Evolutionary conservation across 2,888 invertebrate genomes (phyloP).

Genomic region (Apotomis betuletana): DNA sequence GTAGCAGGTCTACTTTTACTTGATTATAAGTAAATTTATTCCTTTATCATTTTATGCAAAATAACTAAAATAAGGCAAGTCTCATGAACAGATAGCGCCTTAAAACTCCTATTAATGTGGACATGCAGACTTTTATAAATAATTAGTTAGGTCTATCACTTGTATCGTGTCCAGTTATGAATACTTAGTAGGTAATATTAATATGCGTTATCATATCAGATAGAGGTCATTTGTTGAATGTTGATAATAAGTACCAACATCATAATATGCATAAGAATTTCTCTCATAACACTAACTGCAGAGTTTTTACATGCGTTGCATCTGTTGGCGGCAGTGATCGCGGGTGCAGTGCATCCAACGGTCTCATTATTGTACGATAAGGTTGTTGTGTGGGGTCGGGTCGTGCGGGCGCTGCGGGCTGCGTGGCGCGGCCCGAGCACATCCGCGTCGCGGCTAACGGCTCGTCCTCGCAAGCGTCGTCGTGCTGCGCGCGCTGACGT

Average conservation of each 20-base stretch:
- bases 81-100: too few relatives aligned
- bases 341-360: conserved; percentile 49
- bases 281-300: conserved; percentile 10
- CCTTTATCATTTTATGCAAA: not conserved
- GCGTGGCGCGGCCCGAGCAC: conserved; percentile 53
- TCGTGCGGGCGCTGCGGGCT: conserved; percentile 47
- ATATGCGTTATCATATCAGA: not conserved
- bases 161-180: too few relatives aligned
- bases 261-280: not conserved
- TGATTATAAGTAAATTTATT: not conserved
- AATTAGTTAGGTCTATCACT: too few relatives aligned
- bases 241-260: not conserved
- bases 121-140: too few relatives aligned
- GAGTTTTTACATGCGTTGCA: conserved; percentile 45
- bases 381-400: conserved; percentile 51
- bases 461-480: conserved; percentile 69
- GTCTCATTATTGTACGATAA: conserved; percentile 68
- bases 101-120: too few relatives aligned
- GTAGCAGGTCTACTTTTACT: too few relatives aligned
- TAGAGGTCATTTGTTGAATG: conserved; percentile 8
- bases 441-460: conserved; percentile 80
- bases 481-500: conserved; percentile 83
- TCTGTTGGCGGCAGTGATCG: conserved; percentile 45
- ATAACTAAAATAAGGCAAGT: too few relatives aligned
- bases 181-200: too few relatives aligned